Conservation (phyloP, 2,888 invertebrate genomes). For the Rotaria socialis region DNA sequence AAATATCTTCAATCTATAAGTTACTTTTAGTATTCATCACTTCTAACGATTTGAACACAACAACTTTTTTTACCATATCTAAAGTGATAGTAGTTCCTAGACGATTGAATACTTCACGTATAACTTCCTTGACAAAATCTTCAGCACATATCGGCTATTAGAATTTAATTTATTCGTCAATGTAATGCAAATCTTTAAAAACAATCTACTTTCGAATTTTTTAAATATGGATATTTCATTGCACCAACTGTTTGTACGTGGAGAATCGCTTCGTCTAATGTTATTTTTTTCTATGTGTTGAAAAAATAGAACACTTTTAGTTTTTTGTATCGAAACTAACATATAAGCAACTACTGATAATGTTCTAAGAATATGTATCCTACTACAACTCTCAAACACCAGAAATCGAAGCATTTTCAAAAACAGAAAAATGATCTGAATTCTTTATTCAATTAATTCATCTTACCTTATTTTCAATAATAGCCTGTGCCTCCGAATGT, state of each 20-base stretch:
- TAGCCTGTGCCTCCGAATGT: neutral
- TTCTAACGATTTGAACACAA: no score
- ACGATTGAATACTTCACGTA: slow-evolving; percentile 1
- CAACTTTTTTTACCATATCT: neutral
- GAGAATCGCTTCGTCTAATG: neutral
- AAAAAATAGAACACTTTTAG: no score
- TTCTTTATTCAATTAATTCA: no score
- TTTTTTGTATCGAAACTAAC: no score
- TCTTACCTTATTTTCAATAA: neutral
- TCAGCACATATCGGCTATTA: neutral
- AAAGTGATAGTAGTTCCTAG: neutral
- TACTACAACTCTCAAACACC: no score
- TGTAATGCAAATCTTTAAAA: neutral
- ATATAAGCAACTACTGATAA: no score
- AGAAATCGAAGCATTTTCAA: no score
- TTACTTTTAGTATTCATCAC: neutral
- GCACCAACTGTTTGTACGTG: neutral
- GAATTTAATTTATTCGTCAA: neutral
- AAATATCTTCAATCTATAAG: slow-evolving; percentile 24
- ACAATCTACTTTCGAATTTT: neutral
- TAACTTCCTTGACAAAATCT: slow-evolving; percentile 18
- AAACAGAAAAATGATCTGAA: no score
- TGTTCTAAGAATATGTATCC: no score
- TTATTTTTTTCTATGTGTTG: neutral
- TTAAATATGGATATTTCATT: slow-evolving; percentile 12